Evolutionary conservation across 1,140 invertebrate species (phyloP).

Genomic region (Drosophila fuyamai): DNA sequence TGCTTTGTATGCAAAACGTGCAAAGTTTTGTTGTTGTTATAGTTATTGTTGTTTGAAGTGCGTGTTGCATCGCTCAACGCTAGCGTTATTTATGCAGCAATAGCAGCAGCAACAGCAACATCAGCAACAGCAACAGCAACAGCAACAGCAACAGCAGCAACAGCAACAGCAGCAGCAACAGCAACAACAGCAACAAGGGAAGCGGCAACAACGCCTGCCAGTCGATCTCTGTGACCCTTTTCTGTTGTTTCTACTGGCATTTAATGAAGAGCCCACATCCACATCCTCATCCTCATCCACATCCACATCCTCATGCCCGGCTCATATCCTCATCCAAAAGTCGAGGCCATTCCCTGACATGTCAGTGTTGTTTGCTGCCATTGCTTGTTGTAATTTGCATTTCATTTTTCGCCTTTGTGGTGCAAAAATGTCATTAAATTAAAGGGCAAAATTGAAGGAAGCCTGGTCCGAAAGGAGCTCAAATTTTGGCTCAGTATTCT

Average conservation of each 20-base stretch:
- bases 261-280: slow-evolving; percentile 69
- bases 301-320: background rate
- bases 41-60: slow-evolving; percentile 43
- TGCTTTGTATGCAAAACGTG: slow-evolving; percentile 78
- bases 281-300: slow-evolving; percentile 7
- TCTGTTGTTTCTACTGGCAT: slow-evolving; percentile 38
- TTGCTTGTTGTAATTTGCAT: slow-evolving; percentile 72
- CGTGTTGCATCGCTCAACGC: slow-evolving; percentile 55
- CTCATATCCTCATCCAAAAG: slow-evolving; percentile 32
- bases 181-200: background rate
- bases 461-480: background rate
- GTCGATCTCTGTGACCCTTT: slow-evolving; percentile 36
- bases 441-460: slow-evolving; percentile 49
- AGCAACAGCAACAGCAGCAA: slow-evolving; percentile 17
- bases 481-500: slow-evolving; percentile 7
- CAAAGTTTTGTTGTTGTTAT: slow-evolving; percentile 30
- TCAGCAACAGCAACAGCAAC: slow-evolving; percentile 26
- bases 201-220: slow-evolving; percentile 27
- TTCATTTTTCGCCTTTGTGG: slow-evolving; percentile 72
- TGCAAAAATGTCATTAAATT: slow-evolving; percentile 78
- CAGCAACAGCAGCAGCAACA: slow-evolving; percentile 30
- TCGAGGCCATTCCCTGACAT: slow-evolving; percentile 70
- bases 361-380: slow-evolving; percentile 34
- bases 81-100: slow-evolving; percentile 71
- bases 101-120: slow-evolving; percentile 19